Base-by-base conservation (phyloP, 2,888 invertebrate genomes). In the Eupithecia centaureata region DNA sequence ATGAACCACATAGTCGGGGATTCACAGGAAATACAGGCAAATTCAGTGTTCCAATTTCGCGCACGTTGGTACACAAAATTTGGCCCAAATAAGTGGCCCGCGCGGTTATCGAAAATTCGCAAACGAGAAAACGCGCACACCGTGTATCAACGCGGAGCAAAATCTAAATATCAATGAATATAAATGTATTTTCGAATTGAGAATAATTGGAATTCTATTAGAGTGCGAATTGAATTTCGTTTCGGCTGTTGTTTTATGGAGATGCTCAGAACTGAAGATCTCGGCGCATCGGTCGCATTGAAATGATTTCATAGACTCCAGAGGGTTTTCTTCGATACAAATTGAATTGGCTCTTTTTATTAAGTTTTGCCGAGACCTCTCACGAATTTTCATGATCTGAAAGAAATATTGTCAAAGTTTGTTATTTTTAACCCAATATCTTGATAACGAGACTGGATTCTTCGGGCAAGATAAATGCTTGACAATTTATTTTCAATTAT, bases 11-110 rank as follows among this genome's bases (percentile, higher is more conserved):
- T 73, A 67, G 66, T 59, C 67, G 57, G 47, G 65, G 66, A 56
- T 63, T 61, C 59, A 63, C 30, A 56, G 62, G 65, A 73, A 73
- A 73, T 63, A 70, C 68, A 25, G 65, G 64, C 68, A 65, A 70
- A 72, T 73, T 72, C 79, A 78, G 75, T 80, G 83, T 84, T 83
- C 84, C 82, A 84, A 87, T 88, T 86, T 86, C 72, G 78, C 74
- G 80, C 84, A 85, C 84, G 84, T 83, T 79, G 79, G 28, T 85
- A 80, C 82, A 87, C 86, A 88, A 88, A 75, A 87, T 86, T 87
- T 80, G 77, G 79, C 77, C 77, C 77, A 82, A 86, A 88, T 86
- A 88, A 87, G 85, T 85, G 84, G 84, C 82, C 80, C 70, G 81
- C 76, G 81, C 74, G 82, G 82, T 84, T 85, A 88, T 86, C 85